These are phyloP conservation scores for Acrocephalus kingi DNA, from an alignment of 2,113 vertebrate species.

Conservation along the genomic window DNA sequence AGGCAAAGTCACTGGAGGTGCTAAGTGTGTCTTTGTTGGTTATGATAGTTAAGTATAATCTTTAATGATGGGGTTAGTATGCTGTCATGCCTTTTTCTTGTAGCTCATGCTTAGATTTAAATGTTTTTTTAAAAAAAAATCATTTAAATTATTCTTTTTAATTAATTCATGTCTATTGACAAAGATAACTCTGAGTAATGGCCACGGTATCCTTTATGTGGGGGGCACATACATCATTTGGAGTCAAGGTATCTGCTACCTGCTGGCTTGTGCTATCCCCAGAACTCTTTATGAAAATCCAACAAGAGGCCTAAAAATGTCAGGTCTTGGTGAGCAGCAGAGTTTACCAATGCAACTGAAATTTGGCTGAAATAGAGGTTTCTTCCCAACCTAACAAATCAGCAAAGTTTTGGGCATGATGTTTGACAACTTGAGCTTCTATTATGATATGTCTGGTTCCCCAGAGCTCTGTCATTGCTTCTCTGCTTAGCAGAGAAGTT, in stretches of 20 bases:
- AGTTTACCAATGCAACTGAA: neutral
- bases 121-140: too few relatives aligned
- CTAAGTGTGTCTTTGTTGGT: neutral
- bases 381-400: neutral
- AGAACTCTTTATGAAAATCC: neutral
- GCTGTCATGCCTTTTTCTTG: neutral
- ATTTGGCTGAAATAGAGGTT: neutral
- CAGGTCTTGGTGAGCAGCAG: neutral
- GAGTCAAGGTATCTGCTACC: neutral
- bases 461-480: neutral
- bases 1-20: neutral
- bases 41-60: neutral
- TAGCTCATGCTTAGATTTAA: neutral
- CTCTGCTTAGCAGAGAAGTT: neutral
- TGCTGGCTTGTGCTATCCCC: neutral
- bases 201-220: neutral
- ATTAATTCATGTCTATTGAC: neutral
- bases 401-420: neutral
- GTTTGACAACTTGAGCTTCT: neutral
- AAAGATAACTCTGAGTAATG: neutral
- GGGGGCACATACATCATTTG: accelerated
- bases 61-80: neutral
- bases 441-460: accelerated
- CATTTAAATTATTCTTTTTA: neutral
- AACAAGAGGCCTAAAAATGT: neutral